phyloP scores from a whole-genome alignment of 2,797 vertebrate species.

The Sebastes baramenuke region DNA sequence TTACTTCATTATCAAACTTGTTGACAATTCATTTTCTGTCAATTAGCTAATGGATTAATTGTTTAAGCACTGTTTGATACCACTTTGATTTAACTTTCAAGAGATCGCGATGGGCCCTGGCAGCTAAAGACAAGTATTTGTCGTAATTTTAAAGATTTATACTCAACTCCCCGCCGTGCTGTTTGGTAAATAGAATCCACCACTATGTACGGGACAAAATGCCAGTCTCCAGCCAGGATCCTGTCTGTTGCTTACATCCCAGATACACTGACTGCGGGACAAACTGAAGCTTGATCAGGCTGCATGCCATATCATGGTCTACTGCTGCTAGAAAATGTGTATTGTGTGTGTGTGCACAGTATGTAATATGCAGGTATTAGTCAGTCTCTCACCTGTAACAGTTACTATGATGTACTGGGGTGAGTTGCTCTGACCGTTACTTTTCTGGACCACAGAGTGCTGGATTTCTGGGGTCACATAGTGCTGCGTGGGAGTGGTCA shows the following conservation, averaged over 20 bases:
- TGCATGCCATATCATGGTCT: neutral
- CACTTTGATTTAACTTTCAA: neutral
- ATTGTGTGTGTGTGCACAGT: neutral
- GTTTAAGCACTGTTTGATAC: neutral
- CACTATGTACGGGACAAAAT: neutral
- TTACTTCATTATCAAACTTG: neutral
- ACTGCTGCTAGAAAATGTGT: neutral
- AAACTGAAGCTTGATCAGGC: neutral
- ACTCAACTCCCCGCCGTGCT: neutral
- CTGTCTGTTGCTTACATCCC: neutral
- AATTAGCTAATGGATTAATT: neutral
- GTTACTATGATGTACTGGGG: constrained; percentile 94
- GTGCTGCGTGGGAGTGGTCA: constrained; percentile 79
- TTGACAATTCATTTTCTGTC: neutral
- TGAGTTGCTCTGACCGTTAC: constrained; percentile 77
- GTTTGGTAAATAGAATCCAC: neutral
- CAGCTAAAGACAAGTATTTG: neutral
- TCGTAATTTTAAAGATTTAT: neutral
- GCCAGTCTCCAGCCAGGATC: neutral
- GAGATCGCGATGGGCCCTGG: neutral
- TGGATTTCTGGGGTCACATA: constrained; percentile 83
- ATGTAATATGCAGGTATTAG: neutral
- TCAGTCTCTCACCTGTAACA: constrained; percentile 87
- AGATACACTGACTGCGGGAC: neutral
- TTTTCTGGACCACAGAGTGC: constrained; percentile 74